These are phyloP conservation scores for Melanotus villosus DNA, from an alignment of 2,888 invertebrate species.

Conservation along the genomic window DNA sequence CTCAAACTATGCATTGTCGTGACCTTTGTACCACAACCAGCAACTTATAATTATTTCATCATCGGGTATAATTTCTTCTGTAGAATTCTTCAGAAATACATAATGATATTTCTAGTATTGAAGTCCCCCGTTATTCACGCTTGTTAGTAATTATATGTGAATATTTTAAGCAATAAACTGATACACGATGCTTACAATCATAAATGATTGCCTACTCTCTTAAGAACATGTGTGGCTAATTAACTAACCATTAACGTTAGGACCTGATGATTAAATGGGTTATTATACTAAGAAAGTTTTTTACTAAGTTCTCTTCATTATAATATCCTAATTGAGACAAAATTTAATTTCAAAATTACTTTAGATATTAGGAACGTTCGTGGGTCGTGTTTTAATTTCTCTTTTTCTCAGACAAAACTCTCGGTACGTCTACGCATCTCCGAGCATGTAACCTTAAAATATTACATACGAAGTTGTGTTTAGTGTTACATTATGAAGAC, in stretches of 20 bases:
- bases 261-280: background rate
- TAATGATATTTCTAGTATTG: conserved; percentile 29
- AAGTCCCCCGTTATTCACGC: conserved; percentile 32
- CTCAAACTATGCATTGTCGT: conserved; percentile 26
- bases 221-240: conserved; percentile 30
- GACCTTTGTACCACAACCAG: conserved; percentile 39
- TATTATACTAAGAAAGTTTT: conserved; percentile 23
- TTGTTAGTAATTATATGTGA: conserved; percentile 33
- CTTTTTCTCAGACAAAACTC: background rate
- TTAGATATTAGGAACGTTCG: conserved; percentile 9
- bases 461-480: conserved; percentile 17
- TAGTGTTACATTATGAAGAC: conserved; percentile 27
- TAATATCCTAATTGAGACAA: conserved; percentile 15
- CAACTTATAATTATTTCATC: conserved; percentile 43
- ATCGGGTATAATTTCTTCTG: conserved; percentile 33
- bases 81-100: conserved; percentile 31
- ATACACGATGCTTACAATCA: conserved; percentile 25
- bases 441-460: conserved; percentile 18
- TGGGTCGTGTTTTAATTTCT: conserved; percentile 4
- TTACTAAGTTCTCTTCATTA: conserved; percentile 9
- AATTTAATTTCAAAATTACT: conserved; percentile 23
- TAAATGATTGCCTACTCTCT: background rate
- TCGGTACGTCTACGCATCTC: conserved; percentile 1
- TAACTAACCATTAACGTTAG: conserved; percentile 27
- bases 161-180: conserved; percentile 38